Conservation (phyloP, 35 echinoderm and acorn worm species). For the Stichopus chloronotus region DNA sequence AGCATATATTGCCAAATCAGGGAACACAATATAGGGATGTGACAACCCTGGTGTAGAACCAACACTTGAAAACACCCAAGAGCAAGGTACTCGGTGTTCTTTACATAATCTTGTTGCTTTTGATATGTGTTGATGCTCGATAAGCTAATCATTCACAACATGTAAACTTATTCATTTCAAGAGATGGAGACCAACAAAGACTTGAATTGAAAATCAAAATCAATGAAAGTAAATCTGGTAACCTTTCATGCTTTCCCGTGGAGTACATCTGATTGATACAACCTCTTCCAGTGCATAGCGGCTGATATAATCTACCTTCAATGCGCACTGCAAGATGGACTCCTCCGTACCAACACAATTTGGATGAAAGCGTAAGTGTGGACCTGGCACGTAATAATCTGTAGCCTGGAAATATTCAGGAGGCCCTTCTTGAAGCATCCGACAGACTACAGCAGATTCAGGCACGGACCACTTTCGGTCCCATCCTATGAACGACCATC, state of each 20-base stretch:
- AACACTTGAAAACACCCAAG: no score
- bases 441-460: constrained; percentile 15
- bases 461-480: not conserved
- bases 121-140: no score
- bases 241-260: not conserved
- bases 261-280: not conserved
- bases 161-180: no score
- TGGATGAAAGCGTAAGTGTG: not conserved
- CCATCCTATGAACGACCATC: not conserved
- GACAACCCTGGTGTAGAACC: no score
- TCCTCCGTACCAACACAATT: not conserved
- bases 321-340: not conserved
- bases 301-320: not conserved
- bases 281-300: not conserved
- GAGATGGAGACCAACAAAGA: no score
- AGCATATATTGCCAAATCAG: no score
- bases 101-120: no score
- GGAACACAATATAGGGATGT: no score
- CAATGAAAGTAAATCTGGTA: not conserved
- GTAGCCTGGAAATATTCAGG: not conserved
- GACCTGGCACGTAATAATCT: not conserved
- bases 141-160: no score
- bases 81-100: no score
- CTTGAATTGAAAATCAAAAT: no score
- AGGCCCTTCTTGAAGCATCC: not conserved